Percentiles rank a stretch among this genome's conserved stretches.
Conservation (phyloP, 35 echinoderm and acorn worm species). For the Ophioderma brevispina region DNA sequence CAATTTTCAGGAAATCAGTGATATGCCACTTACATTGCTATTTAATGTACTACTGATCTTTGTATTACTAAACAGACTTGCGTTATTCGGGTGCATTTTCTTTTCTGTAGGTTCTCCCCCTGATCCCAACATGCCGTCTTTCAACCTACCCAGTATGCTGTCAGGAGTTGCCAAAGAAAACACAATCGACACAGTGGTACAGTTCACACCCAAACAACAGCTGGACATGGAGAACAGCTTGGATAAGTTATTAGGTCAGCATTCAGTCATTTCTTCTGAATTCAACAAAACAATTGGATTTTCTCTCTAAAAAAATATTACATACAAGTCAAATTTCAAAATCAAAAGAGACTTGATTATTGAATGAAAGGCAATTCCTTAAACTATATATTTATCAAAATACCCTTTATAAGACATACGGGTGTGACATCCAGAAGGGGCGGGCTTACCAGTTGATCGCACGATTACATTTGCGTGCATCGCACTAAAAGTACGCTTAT, state of each 20-base stretch:
- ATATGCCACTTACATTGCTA: neutral
- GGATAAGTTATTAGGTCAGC: slow-evolving; percentile 70
- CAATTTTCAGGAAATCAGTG: neutral
- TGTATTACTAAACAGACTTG: neutral
- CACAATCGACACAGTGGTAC: neutral
- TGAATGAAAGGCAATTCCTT: no score
- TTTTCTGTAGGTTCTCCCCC: neutral
- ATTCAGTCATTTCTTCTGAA: neutral
- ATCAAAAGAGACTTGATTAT: no score
- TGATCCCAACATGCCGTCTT: neutral
- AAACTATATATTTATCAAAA: no score
- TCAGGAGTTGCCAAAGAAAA: slow-evolving; percentile 64
- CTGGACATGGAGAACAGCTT: slow-evolving; percentile 61
- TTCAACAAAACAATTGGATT: neutral
- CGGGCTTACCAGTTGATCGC: no score
- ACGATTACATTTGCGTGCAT: no score
- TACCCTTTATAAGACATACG: no score
- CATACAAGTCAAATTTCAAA: no score
- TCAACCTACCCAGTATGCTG: slow-evolving; percentile 94
- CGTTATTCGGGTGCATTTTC: neutral
- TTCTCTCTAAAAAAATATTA: neutral
- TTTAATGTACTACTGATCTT: neutral
- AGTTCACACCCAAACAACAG: slow-evolving; percentile 48
- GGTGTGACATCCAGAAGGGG: no score
- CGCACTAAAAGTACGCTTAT: no score